Base-by-base conservation (phyloP, 2,888 invertebrate genomes). In the Tubulanus polymorphus region DNA sequence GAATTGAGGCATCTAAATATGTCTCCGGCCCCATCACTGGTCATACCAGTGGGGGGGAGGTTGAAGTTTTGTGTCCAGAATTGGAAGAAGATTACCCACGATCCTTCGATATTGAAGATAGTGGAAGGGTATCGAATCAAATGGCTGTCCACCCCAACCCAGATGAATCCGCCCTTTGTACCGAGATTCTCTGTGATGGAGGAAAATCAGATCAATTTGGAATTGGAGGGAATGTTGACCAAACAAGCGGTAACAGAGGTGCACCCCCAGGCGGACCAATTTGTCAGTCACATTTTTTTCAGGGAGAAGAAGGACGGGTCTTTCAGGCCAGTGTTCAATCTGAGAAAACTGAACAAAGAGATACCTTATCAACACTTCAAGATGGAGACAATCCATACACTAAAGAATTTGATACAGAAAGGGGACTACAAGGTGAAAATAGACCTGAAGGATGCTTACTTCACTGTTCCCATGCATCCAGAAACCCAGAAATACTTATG, bases 361-460 rank as follows among this genome's bases (percentile, higher is more conserved):
- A 41, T 54, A 23, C n/a, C 20, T 1, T 55, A 51, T 23, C 28
- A 51, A 12, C 55, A 55, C 23, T 55, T 55, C 55, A 55, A 55
- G 37, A 51, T 55, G 51, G 47, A 37, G 20, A 35, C 32, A 18
- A 35, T 51, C 5, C 35, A 12, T 28, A 52, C 28, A 23, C 35
- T 56, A 18, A 52, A 29, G 28, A 27, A 47, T 20, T 23, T 56
- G 12, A 6, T 56, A 2, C 47, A 37, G 26, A 10, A 52, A 23
- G 32, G 41, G 3, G 53, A 56, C 18, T 56, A 23, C 28, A 53
- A 53, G 56, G 37, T 56, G n/a, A 56, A 56, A 30, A 20, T 53
- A 25, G 53, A 54, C 26, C 32, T 53, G 46, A 56, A 53, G 26
- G 56, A 56, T 29, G 54, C 56, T 18, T 59, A 59, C 35, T 57